Conservation (phyloP, 1,140 invertebrate species). For the Orchesella cincta region DNA sequence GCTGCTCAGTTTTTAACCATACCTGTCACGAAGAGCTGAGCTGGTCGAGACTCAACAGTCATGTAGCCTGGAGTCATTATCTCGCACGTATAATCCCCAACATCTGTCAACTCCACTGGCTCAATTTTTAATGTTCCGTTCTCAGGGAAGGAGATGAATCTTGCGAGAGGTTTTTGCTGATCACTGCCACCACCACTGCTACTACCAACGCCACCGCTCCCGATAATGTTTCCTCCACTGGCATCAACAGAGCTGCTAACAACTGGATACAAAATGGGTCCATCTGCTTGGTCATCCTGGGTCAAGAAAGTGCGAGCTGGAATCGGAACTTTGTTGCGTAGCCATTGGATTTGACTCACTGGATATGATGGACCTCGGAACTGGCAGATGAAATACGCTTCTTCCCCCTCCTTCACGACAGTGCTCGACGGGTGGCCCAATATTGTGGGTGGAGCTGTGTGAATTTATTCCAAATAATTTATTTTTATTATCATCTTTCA, state of each 20-base stretch:
- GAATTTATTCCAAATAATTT: slow-evolving; percentile 42
- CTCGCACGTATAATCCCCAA: slow-evolving; percentile 70
- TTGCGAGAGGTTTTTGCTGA: slow-evolving; percentile 52
- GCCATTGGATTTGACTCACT: slow-evolving; percentile 69
- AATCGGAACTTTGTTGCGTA: slow-evolving; percentile 64
- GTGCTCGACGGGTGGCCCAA: slow-evolving; percentile 61
- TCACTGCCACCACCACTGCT: background rate
- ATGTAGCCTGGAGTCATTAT: slow-evolving; percentile 67
- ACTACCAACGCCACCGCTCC: background rate
- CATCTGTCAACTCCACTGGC: slow-evolving; percentile 64
- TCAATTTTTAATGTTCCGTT: slow-evolving; percentile 66
- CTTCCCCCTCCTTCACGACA: slow-evolving; percentile 68
- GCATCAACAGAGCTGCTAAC: slow-evolving; percentile 31
- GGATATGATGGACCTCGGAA: slow-evolving; percentile 65
- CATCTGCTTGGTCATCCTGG: slow-evolving; percentile 23
- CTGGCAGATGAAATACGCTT: slow-evolving; percentile 65
- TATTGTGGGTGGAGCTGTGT: slow-evolving; percentile 62
- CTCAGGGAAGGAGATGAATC: slow-evolving; percentile 58
- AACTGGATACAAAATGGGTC: slow-evolving; percentile 8
- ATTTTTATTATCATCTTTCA: slow-evolving; percentile 49
- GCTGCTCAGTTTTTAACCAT: slow-evolving; percentile 51
- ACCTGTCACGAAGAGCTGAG: slow-evolving; percentile 66
- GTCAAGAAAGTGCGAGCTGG: slow-evolving; percentile 26
- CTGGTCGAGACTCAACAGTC: slow-evolving; percentile 63
- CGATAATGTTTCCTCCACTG: background rate